These are phyloP conservation scores for Magallana angulata DNA, from an alignment of 1,140 invertebrate species.

Conservation along the genomic window DNA sequence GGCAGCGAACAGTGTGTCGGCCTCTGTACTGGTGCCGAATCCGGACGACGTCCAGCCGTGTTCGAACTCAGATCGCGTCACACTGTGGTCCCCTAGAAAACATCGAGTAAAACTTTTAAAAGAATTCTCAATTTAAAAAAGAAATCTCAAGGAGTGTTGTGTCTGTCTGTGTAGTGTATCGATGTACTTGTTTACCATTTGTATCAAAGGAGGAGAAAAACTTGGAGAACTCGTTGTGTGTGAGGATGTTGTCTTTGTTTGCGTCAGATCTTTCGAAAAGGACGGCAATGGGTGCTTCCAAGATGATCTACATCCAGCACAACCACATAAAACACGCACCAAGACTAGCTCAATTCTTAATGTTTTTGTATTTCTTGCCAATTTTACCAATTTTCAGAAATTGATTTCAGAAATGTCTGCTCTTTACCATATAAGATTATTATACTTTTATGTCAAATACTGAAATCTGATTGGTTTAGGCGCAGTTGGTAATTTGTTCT, in stretches of 20 bases:
- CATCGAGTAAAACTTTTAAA: background rate
- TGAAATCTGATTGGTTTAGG: too few relatives aligned
- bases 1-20: conserved; percentile 49
- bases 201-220: conserved; percentile 64
- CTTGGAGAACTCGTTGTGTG: conserved; percentile 55
- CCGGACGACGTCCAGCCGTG: conserved; percentile 59
- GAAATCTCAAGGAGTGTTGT: too few relatives aligned
- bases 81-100: conserved; percentile 54
- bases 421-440: too few relatives aligned
- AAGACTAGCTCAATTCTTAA: too few relatives aligned
- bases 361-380: too few relatives aligned
- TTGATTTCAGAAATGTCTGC: too few relatives aligned
- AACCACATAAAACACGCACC: background rate
- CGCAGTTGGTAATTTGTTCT: too few relatives aligned
- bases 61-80: conserved; percentile 63
- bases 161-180: too few relatives aligned
- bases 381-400: too few relatives aligned
- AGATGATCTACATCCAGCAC: conserved; percentile 55
- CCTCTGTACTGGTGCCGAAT: conserved; percentile 58
- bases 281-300: conserved; percentile 66
- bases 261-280: conserved; percentile 64
- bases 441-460: too few relatives aligned
- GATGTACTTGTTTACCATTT: conserved; percentile 54
- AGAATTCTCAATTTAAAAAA: background rate
- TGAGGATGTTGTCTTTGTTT: conserved; percentile 61